Evolutionary conservation across 1,140 invertebrate species (phyloP), one percentile per base, ranked within the genome.

Genomic region (Danaus melanippus): DNA sequence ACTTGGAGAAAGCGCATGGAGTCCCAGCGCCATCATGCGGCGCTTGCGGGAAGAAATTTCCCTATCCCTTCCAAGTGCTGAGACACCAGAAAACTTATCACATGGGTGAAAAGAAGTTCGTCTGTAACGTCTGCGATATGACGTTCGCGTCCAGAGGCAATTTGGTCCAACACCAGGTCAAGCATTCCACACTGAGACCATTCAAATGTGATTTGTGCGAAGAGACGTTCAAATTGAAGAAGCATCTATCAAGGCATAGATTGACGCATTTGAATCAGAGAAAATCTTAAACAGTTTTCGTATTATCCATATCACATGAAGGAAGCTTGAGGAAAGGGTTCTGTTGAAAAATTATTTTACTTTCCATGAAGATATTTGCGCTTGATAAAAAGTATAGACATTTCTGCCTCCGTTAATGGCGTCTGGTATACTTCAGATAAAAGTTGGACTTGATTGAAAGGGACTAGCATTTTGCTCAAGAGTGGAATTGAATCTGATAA

Each of bases 101-200:
- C 12, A 75, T 79, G 62, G 74, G 76, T 42, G 81, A 82, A 53
- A 69, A 56, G 56, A 70, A 70, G 12, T 74, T 72, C 11, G 60
- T 59, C 9, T 89, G 88, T 46, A 49, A 64, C 0, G 49, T 82
- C 2, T 89, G 88, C 51, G 60, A 67, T 10, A 75, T 72, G 53
- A 69, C 69, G 7, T 88, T 87, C 67, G 69, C 63, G 8, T 56
- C 72, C 10, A 60, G 61, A 1, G 86, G 73, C 5, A 75, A 83
- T 47, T 70, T 89, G 42, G 78, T 78, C 5, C 69, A 79, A 8
- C 89, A 90, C 55, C 56, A 77, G 4, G 87, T 86, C 55, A 88
- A 89, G 42, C 90, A 92, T 71, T 76, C 12, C 49, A 72, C 75
- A 9, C 76, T 80, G 9, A 80, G 81, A 49, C 87, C 84, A 12